Conservation (phyloP, 2,888 invertebrate genomes). For the Pherbina coryleti region DNA sequence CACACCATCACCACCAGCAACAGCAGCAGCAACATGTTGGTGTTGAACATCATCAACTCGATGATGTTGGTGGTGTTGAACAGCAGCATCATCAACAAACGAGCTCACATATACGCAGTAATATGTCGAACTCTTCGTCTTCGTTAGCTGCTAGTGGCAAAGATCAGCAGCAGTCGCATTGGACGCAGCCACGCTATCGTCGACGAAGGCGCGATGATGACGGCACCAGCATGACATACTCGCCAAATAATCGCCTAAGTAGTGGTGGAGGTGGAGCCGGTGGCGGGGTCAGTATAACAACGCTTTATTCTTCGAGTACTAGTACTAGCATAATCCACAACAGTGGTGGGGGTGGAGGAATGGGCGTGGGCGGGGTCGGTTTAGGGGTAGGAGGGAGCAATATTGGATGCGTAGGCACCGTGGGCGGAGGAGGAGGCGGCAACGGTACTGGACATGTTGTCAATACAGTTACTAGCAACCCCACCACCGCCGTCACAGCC, state of each 20-base stretch:
- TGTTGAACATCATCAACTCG: conserved; percentile 52
- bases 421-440: conserved; percentile 49
- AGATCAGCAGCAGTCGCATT: conserved; percentile 53
- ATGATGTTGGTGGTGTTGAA: conserved; percentile 42
- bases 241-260: conserved; percentile 59
- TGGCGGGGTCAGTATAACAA: conserved; percentile 56
- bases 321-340: conserved; percentile 44
- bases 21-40: conserved; percentile 50
- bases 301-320: conserved; percentile 49
- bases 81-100: conserved; percentile 53
- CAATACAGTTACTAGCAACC: conserved; percentile 52
- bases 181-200: conserved; percentile 61
- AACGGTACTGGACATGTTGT: conserved; percentile 44
- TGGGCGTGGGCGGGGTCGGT: conserved; percentile 43
- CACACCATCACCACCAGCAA: conserved; percentile 54
- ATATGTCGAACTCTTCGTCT: conserved; percentile 61
- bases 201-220: conserved; percentile 65
- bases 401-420: conserved; percentile 49
- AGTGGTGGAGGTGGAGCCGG: conserved; percentile 47
- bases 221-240: conserved; percentile 60
- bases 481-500: conserved; percentile 52
- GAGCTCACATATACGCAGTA: conserved; percentile 53
- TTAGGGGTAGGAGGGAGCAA: conserved; percentile 45
- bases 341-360: conserved; percentile 42
- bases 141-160: conserved; percentile 52